Evolutionary conservation across 2,888 invertebrate species (phyloP).

Genomic region (Tiliacea citrago): DNA sequence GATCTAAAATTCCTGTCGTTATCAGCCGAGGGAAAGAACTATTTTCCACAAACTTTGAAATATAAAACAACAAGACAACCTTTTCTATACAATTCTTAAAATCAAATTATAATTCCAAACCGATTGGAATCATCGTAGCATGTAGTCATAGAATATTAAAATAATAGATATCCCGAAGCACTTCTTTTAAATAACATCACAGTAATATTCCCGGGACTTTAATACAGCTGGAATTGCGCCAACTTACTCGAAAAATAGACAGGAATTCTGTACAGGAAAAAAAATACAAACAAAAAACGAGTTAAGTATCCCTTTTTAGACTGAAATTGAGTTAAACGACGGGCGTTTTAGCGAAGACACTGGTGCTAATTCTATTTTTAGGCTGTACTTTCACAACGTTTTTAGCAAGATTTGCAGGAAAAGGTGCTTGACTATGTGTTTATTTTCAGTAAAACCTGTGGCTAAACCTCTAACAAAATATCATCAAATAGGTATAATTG

Average conservation of each 20-base stretch:
- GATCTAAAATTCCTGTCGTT: conserved; percentile 6
- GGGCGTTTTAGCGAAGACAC: conserved; percentile 45
- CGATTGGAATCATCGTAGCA: neutral
- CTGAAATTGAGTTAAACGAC: conserved; percentile 56
- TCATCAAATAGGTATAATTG: too few species aligned
- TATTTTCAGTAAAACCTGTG: too few species aligned
- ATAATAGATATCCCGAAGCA: conserved; percentile 5
- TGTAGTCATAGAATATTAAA: conserved; percentile 3
- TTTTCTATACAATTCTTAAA: neutral
- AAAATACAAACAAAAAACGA: conserved; percentile 48
- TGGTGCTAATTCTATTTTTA: conserved; percentile 38
- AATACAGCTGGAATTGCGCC: conserved; percentile 58
- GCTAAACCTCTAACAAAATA: too few species aligned
- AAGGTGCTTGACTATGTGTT: conserved; percentile 2
- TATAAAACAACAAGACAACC: neutral
- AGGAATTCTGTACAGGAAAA: conserved; percentile 33
- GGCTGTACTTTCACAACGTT: neutral
- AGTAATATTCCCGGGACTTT: conserved; percentile 37
- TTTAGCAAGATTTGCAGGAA: conserved; percentile 1
- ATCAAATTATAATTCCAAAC: neutral
- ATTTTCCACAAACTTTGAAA: neutral
- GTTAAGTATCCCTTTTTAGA: conserved; percentile 44
- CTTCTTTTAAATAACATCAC: conserved; percentile 32
- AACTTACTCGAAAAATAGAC: conserved; percentile 42
- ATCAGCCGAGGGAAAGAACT: neutral